Evolutionary conservation across 1,140 invertebrate species (phyloP).

Genomic region (Caerostris extrusa): DNA sequence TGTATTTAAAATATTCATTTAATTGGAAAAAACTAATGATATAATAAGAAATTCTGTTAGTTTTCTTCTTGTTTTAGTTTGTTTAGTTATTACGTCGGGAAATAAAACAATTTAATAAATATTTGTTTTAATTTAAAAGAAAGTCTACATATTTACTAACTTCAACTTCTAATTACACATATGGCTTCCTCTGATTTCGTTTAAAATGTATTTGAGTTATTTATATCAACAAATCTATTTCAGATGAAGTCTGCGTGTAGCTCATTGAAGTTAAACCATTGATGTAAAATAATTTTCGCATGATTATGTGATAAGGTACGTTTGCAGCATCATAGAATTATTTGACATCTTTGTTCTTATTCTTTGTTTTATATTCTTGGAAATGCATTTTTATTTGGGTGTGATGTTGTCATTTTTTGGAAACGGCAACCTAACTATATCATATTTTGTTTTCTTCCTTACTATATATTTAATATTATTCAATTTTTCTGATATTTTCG

Average conservation of each 20-base stretch:
- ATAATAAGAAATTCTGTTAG: neutral
- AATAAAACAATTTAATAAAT: neutral
- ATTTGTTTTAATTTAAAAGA: neutral
- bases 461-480: neutral
- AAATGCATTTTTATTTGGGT: neutral
- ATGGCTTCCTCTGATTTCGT: conserved; percentile 46
- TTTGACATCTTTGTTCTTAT: neutral
- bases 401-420: conserved; percentile 7
- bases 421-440: neutral
- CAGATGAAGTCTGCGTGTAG: neutral
- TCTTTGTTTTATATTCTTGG: neutral
- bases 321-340: neutral
- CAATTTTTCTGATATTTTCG: no score
- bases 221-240: conserved; percentile 18
- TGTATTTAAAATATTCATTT: no score
- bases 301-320: neutral
- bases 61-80: no score
- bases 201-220: conserved; percentile 55
- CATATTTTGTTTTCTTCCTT: neutral
- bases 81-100: no score
- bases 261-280: neutral
- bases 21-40: neutral
- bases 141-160: neutral
- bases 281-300: neutral
- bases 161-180: conserved; percentile 58